A percentile compares a stretch with the other conserved stretches of the same genome.
These are phyloP conservation scores for Sebastes vulpes DNA, from an alignment of 2,797 vertebrate species.

Conservation along the genomic window DNA sequence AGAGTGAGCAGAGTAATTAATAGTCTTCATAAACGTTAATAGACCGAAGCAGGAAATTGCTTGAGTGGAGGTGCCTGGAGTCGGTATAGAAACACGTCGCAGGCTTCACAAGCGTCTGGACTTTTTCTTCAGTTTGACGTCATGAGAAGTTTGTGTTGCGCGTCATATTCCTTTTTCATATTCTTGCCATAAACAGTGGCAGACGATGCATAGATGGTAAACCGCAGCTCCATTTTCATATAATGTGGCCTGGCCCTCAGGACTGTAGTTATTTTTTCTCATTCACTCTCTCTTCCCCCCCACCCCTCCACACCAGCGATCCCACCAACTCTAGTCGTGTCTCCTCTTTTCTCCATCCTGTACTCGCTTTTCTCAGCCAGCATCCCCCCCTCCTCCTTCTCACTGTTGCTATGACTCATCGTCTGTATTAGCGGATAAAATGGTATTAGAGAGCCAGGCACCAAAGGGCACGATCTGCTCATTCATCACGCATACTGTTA, in stretches of 20 bases:
- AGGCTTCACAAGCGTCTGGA: slow-evolving; percentile 3
- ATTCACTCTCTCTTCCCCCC: neutral
- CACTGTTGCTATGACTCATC: slow-evolving; percentile 77
- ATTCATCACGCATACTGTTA: slow-evolving; percentile 75
- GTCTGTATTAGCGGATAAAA: slow-evolving; percentile 71
- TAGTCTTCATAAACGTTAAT: slow-evolving; percentile 4
- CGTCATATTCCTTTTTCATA: slow-evolving; percentile 1
- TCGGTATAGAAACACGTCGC: neutral
- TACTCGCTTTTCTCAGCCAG: slow-evolving; percentile 19
- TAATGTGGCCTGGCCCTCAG: neutral
- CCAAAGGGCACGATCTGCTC: slow-evolving; percentile 71
- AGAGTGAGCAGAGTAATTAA: neutral
- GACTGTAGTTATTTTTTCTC: slow-evolving; percentile 3
- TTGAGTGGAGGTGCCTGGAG: slow-evolving; percentile 1
- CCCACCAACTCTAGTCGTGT: slow-evolving; percentile 49
- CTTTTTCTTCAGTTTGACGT: slow-evolving; percentile 30
- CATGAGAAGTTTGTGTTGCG: neutral
- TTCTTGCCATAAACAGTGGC: neutral
- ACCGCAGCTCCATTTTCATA: neutral
- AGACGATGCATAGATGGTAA: neutral
- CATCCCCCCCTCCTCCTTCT: neutral
- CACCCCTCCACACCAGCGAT: slow-evolving; percentile 6
- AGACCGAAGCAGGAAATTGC: slow-evolving; percentile 13
- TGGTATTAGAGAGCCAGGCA: slow-evolving; percentile 63
- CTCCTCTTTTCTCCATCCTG: slow-evolving; percentile 38